Base-by-base conservation (phyloP, 2,888 invertebrate species). In the Rhaphigaster nebulosa region DNA sequence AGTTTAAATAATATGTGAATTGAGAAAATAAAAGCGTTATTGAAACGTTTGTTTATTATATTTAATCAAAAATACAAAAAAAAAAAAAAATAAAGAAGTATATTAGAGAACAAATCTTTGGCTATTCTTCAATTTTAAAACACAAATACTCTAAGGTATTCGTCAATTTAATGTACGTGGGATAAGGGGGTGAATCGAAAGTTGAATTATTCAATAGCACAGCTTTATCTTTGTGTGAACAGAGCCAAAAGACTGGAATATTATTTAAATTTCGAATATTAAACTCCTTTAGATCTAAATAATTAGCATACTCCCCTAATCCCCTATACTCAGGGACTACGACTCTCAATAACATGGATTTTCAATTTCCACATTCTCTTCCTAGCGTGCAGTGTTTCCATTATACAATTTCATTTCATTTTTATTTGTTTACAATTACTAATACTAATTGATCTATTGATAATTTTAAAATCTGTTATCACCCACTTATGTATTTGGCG, bases 181-280 rank as follows among this genome's bases (percentile, higher is more conserved):
- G 29, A 29, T 65, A 65, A 56, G 56, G 34, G 29, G 0, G 20
- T 34, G 38, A 5, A 20, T 10, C 70, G 4, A 3, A 65, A 29
- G 13, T 34, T 76, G 34, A 76, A 76, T 76, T 76, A 76, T 76
- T 38, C 20, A 20, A 76, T 38, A 76, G 38, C 5, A 23, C 18
- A 38, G 34, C 23, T 76, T 76, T 76, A 34, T 76, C 34, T 76
- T 70, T 70, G 70, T 70, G 34, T 70, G 70, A 70, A 34, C 70
- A 70, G 70, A 38, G 8, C 34, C 70, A 70, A 34, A 70, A 34
- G 70, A 38, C 34, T 34, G 20, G 34, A 34, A 70, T 70, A 70
- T 34, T 70, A 38, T 70, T 70, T 70, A 70, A 70, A 70, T 70
- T 70, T 34, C 38, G 70, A 70, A 34, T 34, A 70, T 70, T 70